Percentiles rank a stretch among this genome's conserved stretches.
phyloP scores from a whole-genome alignment of 2,113 vertebrate genomes.

The Oostethus manadensis region DNA sequence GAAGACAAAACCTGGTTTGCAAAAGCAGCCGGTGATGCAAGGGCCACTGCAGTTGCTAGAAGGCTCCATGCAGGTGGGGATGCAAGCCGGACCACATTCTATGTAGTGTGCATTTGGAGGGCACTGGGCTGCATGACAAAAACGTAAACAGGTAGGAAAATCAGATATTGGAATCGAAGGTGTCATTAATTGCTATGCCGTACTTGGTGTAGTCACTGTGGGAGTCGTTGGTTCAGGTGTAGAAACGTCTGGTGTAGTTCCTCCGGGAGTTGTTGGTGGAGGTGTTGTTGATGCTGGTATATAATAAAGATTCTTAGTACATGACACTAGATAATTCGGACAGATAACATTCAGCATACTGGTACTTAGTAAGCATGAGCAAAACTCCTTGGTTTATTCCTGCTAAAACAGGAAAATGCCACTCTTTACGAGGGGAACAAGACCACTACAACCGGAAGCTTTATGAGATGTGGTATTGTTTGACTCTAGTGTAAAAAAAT shows the following conservation, averaged over 20 bases:
- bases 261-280: neutral
- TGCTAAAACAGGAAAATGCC: too few species aligned
- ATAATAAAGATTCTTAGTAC: too few species aligned
- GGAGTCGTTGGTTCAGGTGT: slow-evolving; percentile 14
- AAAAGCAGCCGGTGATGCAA: slow-evolving; percentile 76
- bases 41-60: slow-evolving; percentile 62
- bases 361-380: too few species aligned
- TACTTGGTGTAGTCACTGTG: slow-evolving; percentile 36
- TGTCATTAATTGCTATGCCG: neutral
- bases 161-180: neutral
- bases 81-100: slow-evolving; percentile 66
- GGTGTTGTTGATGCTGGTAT: neutral
- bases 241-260: neutral
- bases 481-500: too few species aligned
- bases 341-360: too few species aligned
- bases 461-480: too few species aligned
- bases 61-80: slow-evolving; percentile 64
- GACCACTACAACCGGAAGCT: too few species aligned
- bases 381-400: too few species aligned
- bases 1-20: slow-evolving; percentile 74
- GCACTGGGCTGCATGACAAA: slow-evolving; percentile 47
- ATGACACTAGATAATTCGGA: too few species aligned
- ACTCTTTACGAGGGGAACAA: too few species aligned
- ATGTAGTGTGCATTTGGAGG: slow-evolving; percentile 66
- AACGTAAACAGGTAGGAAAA: neutral